Percentiles rank a stretch among this genome's conserved stretches.
Evolutionary conservation across 2,888 invertebrate species (phyloP).

Genomic region (Cephus nigrinus): DNA sequence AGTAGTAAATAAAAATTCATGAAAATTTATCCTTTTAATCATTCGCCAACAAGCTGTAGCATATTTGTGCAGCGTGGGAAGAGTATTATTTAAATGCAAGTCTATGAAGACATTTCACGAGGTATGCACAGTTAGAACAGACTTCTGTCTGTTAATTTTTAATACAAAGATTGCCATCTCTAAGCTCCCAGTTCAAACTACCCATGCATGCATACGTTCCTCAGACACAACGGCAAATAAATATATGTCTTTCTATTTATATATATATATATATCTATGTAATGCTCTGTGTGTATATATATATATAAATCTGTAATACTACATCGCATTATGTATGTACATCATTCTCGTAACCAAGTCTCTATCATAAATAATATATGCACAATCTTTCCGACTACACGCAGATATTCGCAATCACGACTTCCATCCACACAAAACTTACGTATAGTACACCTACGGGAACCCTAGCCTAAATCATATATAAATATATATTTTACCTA

Average conservation of each 20-base stretch:
- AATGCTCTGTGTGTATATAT: conserved; percentile 12
- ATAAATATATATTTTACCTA: conserved; percentile 66
- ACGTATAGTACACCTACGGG: conserved; percentile 43
- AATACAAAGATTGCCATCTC: conserved; percentile 26
- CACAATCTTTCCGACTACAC: conserved; percentile 24
- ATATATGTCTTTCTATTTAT: conserved; percentile 37
- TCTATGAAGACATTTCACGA: background rate
- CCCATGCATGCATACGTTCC: conserved; percentile 28
- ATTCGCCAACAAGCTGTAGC: background rate
- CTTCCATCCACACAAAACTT: conserved; percentile 43
- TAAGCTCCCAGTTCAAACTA: conserved; percentile 32
- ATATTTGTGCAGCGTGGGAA: background rate
- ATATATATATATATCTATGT: conserved; percentile 17
- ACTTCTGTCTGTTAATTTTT: background rate
- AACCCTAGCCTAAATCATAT: conserved; percentile 36
- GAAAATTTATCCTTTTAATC: background rate
- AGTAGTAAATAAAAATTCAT: background rate
- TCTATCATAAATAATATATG: conserved; percentile 42
- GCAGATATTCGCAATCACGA: conserved; percentile 17
- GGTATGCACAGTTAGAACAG: background rate
- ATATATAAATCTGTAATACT: conserved; percentile 17
- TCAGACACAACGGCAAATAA: conserved; percentile 51
- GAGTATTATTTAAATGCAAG: background rate
- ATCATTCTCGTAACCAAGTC: conserved; percentile 31
- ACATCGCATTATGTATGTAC: conserved; percentile 18